Evolutionary conservation across 2,797 vertebrate species (phyloP).

Genomic region (Peromyscus melanophrys): DNA sequence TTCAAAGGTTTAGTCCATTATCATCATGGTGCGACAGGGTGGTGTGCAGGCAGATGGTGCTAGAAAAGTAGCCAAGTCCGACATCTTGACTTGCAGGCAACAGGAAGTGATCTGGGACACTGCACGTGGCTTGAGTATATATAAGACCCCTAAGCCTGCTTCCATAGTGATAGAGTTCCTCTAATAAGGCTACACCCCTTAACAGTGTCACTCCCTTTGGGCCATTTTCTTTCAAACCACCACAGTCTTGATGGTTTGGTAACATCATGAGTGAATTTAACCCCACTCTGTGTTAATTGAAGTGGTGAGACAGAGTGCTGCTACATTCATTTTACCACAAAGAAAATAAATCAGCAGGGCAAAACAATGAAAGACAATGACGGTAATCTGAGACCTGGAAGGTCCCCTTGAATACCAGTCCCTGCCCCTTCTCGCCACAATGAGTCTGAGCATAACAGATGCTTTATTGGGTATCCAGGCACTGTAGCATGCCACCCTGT

Average conservation of each 20-base stretch:
- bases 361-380: background rate
- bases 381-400: background rate
- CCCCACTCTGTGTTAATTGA: background rate
- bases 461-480: background rate
- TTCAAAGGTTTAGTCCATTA: background rate
- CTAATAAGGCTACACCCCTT: background rate
- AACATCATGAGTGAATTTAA: too few relatives aligned
- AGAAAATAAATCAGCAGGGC: background rate
- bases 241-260: background rate
- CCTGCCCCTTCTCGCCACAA: rapidly evolving
- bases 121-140: background rate
- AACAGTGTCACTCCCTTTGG: background rate
- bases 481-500: rapidly evolving
- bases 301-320: background rate
- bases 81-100: background rate
- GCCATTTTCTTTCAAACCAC: background rate
- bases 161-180: background rate
- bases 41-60: background rate
- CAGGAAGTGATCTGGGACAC: background rate
- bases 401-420: background rate
- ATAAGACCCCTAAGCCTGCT: background rate
- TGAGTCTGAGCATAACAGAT: background rate
- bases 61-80: background rate
- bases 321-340: background rate
- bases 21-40: background rate